Base-by-base conservation (phyloP, 2,888 invertebrate genomes). In the Habroteleia sp. region DNA sequence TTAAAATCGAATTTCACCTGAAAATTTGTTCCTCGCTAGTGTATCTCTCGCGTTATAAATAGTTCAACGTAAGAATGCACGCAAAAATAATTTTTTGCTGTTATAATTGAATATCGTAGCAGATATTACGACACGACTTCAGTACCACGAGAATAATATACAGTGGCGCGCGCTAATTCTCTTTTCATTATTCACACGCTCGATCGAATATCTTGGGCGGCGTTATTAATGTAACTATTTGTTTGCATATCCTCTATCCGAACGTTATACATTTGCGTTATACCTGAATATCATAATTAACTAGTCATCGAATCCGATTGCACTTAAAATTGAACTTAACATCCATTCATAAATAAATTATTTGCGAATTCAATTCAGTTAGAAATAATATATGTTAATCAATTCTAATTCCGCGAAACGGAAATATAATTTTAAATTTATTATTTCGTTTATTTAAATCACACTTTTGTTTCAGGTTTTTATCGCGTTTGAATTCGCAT, bases 101-200 rank as follows among this genome's bases (percentile, higher is more conserved):
- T 41, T 44, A 63, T 50, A 63, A 39, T 23, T 50, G 35, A 48
- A 35, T 62, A 62, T 39, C 62, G 44, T 20, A 29, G 29, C 63
- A 42, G 42, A 52, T 42, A 52, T 50, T 52, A 42, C 50, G 27
- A 63, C 33, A 63, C 13, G 13, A 10, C 10, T 27, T 52, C 29
- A n/a, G 4, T 35, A n/a, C 31, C 23, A 11, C 37, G 11, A 8
- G 46, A 54, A 46, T 65, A 65, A 37, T 54, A 17, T 46, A 46
- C 6, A 29, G 25, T 27, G n/a, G n/a, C n/a, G n/a, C 52, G 52
- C 20, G 37, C 37, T 68, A 58, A 68, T 68, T 68, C 39, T 33
- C 58, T 39, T 68, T 54, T 58, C 48, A 68, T 58, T 58, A 68
- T 58, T 68, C 68, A 50, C 68, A 50, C 68, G 56, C 41, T 56